Evolutionary conservation across 2,113 vertebrate genomes (phyloP).

Genomic region (Hypocryptadius cinnamomeus): DNA sequence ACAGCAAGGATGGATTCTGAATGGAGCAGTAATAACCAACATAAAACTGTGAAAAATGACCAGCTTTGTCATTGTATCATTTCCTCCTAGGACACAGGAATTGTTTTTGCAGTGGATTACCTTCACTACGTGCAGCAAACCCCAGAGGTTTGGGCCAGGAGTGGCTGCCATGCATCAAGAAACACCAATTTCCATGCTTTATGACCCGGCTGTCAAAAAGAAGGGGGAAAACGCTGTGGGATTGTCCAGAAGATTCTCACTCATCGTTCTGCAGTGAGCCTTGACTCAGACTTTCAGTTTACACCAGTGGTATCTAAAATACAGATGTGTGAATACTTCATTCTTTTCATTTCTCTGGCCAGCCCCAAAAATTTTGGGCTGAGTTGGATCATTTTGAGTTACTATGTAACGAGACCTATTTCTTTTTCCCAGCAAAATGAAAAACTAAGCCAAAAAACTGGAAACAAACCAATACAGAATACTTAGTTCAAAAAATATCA

Average conservation of each 20-base stretch:
- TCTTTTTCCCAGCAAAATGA: not conserved
- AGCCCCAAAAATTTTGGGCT: not conserved
- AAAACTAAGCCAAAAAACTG: not conserved
- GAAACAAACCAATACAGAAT: not conserved
- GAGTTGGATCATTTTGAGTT: not conserved
- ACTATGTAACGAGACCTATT: not conserved
- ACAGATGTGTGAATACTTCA: not conserved
- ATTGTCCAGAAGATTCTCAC: not conserved
- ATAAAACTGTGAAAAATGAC: not conserved
- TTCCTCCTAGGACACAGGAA: not conserved
- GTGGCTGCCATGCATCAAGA: not conserved
- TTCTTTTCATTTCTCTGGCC: not conserved
- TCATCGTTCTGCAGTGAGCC: not conserved
- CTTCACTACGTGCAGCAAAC: accelerated
- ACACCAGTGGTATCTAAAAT: not conserved
- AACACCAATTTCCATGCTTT: not conserved
- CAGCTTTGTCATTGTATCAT: not conserved
- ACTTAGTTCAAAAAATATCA: not conserved
- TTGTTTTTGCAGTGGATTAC: not conserved
- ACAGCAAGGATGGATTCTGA: not conserved
- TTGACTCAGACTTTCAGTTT: not conserved
- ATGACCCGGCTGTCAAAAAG: not conserved
- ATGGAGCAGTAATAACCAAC: not conserved
- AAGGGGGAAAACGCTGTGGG: not conserved
- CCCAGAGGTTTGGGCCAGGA: not conserved